phyloP scores from a whole-genome alignment of 2,888 invertebrate species.

The Drosophila prolongata region DNA sequence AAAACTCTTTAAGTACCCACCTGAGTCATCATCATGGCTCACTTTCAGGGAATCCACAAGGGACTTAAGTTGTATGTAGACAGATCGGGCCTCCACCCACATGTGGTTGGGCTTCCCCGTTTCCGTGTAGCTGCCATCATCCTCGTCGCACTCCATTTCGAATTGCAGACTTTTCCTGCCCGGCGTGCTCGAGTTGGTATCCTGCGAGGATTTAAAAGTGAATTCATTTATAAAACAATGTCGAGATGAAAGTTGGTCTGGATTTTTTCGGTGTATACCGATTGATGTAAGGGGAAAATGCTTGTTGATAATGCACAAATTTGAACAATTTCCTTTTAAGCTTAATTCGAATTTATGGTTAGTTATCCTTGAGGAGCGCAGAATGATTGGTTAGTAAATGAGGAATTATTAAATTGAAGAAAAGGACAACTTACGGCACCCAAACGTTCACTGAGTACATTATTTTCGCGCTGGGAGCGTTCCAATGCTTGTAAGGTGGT shows the following conservation, averaged over 20 bases:
- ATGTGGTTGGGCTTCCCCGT: conserved; percentile 85
- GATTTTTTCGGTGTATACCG: not conserved
- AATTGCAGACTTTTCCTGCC: conserved; percentile 90
- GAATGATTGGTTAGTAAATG: conserved; percentile 18
- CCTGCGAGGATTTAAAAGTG: conserved; percentile 55
- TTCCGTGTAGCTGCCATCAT: conserved; percentile 85
- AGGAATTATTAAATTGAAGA: not conserved
- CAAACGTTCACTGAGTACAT: conserved; percentile 89
- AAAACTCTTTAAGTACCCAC: conserved; percentile 77
- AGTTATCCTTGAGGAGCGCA: conserved; percentile 6
- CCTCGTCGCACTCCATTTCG: conserved; percentile 94
- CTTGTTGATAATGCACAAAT: not conserved
- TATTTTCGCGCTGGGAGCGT: conserved; percentile 89
- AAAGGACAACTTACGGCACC: conserved; percentile 85
- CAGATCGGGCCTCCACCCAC: conserved; percentile 88
- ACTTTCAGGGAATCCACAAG: conserved; percentile 90
- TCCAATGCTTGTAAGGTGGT: conserved; percentile 88
- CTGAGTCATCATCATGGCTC: conserved; percentile 91
- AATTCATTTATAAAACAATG: not conserved
- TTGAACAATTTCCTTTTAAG: not conserved
- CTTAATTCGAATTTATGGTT: conserved; percentile 9
- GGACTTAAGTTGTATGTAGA: conserved; percentile 90
- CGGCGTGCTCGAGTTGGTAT: conserved; percentile 79
- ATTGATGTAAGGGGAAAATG: conserved; percentile 9
- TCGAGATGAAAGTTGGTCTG: not conserved